A percentile compares a stretch with the other conserved stretches of the same genome.
Evolutionary conservation across 2,113 vertebrate species (phyloP).

Genomic region (Peromyscus maniculatus): DNA sequence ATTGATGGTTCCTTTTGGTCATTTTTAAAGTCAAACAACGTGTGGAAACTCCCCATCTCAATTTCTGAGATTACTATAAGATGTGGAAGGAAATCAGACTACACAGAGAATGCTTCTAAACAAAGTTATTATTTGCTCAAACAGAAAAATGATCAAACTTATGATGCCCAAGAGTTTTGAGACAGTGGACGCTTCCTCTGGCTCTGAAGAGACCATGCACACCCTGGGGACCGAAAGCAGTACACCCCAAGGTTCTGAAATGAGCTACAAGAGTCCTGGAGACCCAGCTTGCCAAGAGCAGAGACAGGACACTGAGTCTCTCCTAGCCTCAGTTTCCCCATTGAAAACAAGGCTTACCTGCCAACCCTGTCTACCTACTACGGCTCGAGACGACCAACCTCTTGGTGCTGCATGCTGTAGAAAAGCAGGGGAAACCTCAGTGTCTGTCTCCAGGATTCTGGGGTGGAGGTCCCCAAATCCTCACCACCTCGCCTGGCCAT

Average conservation of each 20-base stretch:
- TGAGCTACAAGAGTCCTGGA: neutral
- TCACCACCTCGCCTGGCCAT: neutral
- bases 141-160: neutral
- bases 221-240: neutral
- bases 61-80: neutral
- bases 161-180: neutral
- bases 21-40: neutral
- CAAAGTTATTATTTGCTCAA: neutral
- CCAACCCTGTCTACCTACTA: neutral
- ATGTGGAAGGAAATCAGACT: neutral
- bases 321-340: neutral
- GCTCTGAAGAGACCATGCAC: no score
- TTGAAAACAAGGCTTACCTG: neutral
- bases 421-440: neutral
- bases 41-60: neutral
- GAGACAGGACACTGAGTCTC: rapidly evolving
- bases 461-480: neutral
- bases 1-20: neutral
- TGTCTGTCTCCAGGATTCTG: neutral
- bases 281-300: neutral
- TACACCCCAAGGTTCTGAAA: no score
- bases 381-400: no score
- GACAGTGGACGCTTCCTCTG: neutral
- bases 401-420: neutral
- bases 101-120: neutral